These are phyloP conservation scores for Actinia tenebrosa DNA, from an alignment of 64 coral and sea anemone genomes.

Conservation along the genomic window DNA sequence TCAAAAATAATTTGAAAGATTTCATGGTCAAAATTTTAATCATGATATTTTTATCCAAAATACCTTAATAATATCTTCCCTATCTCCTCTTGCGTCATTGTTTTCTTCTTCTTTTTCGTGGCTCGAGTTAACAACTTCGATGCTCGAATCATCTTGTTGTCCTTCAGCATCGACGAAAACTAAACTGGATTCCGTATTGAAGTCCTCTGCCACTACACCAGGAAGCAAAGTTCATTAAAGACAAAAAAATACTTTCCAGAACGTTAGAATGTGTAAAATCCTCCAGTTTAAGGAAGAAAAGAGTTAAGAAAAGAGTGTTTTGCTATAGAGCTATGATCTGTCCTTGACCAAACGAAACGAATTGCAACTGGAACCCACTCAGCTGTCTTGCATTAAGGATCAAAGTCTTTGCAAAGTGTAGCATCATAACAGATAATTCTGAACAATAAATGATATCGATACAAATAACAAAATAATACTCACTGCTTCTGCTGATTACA, in stretches of 20 bases:
- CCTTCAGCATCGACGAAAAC: conserved; percentile 3
- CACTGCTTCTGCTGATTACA: background rate
- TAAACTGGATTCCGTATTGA: background rate
- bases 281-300: background rate
- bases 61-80: conserved; percentile 14
- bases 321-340: background rate
- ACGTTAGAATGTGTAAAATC: background rate
- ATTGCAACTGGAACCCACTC: background rate
- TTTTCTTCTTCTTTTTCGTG: background rate
- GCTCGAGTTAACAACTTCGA: background rate
- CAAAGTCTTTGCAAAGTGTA: too few species aligned
- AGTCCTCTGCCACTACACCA: background rate
- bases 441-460: background rate
- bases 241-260: background rate
- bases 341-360: background rate
- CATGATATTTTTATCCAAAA: background rate
- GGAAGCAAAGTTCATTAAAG: background rate
- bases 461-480: background rate
- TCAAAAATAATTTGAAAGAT: background rate
- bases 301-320: background rate
- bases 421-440: too few species aligned
- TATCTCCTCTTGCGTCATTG: background rate
- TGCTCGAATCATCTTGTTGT: background rate
- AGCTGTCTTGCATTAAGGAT: background rate
- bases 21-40: background rate